Conservation (phyloP, 1,140 invertebrate genomes). For the Theocolax elegans region DNA sequence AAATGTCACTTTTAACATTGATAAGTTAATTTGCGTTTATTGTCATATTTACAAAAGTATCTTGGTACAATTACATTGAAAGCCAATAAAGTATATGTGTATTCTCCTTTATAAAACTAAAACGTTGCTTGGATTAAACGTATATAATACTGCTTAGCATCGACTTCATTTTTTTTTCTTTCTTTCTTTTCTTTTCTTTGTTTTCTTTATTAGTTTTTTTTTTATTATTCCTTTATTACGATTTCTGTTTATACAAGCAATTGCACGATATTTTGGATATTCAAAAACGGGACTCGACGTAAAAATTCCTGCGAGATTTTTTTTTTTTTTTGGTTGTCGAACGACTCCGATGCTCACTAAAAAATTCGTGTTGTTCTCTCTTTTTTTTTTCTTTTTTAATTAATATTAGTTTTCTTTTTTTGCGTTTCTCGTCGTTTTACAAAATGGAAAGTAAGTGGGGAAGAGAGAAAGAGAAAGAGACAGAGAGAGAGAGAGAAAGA, state of each 20-base stretch:
- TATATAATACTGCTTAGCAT: constrained; percentile 32
- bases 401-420: no score
- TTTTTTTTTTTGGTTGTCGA: background rate
- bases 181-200: background rate
- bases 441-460: no score
- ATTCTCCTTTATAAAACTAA: constrained; percentile 26
- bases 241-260: no score
- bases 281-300: constrained; percentile 5
- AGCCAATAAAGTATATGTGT: constrained; percentile 30
- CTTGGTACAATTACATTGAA: constrained; percentile 37
- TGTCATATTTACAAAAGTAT: constrained; percentile 41
- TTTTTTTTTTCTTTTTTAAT: no score
- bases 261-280: constrained; percentile 21
- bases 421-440: background rate
- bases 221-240: no score
- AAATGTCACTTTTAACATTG: constrained; percentile 33
- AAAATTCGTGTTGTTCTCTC: no score
- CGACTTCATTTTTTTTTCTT: background rate
- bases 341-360: background rate
- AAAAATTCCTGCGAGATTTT: constrained; percentile 4
- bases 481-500: no score
- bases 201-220: no score
- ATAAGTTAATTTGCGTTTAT: constrained; percentile 40
- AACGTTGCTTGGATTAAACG: constrained; percentile 24
- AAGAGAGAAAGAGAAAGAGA: no score